phyloP scores from a whole-genome alignment of 2,888 invertebrate species.

The Ichneumoninae sp. region DNA sequence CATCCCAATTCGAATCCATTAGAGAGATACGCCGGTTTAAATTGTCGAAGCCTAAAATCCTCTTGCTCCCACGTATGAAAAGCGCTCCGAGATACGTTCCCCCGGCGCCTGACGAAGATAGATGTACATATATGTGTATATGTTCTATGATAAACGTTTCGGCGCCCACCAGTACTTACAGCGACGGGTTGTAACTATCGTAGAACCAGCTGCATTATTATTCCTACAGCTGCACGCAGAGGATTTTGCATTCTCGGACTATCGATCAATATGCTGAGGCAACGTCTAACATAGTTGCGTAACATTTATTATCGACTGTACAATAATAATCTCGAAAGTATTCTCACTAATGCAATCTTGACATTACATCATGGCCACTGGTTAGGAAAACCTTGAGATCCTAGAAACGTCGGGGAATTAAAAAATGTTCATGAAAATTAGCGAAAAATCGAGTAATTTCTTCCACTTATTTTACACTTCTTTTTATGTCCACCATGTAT shows the following conservation, averaged over 20 bases:
- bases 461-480: not conserved
- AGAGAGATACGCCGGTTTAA: slow-evolving; percentile 31
- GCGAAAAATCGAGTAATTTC: not conserved
- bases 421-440: too few species aligned
- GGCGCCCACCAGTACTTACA: not conserved
- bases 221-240: slow-evolving; percentile 9
- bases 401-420: too few species aligned
- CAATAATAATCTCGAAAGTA: not conserved
- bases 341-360: not conserved
- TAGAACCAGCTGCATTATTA: not conserved
- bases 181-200: not conserved
- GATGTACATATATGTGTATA: not conserved
- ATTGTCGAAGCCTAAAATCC: slow-evolving; percentile 35
- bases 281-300: not conserved
- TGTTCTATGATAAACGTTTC: slow-evolving; percentile 4
- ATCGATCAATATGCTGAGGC: not conserved
- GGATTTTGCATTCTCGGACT: slow-evolving; percentile 22
- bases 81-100: slow-evolving; percentile 7
- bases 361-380: too few species aligned
- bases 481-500: not conserved
- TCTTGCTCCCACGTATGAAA: slow-evolving; percentile 49
- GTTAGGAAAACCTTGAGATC: too few species aligned
- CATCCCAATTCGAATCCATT: slow-evolving; percentile 55
- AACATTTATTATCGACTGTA: not conserved
- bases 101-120: not conserved